A percentile compares a stretch with the other conserved stretches of the same genome.
Evolutionary conservation across 2,888 invertebrate species (phyloP).

Genomic region (Polyommatus iphigenia): DNA sequence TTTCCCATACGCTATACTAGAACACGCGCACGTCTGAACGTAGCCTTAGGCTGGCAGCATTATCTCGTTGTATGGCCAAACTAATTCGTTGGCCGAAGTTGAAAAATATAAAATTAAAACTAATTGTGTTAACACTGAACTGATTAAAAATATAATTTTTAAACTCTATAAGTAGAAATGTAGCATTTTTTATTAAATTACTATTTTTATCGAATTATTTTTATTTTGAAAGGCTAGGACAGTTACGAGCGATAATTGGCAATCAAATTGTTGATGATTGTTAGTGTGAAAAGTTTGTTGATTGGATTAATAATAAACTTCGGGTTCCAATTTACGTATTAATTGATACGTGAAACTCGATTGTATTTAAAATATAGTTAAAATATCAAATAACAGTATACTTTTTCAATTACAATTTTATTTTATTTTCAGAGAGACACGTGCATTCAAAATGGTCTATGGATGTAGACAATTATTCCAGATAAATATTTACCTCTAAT

Average conservation of each 20-base stretch:
- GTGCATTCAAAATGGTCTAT: not conserved
- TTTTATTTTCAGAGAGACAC: not conserved
- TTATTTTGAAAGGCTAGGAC: not conserved
- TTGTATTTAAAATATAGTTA: not conserved
- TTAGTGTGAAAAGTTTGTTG: not conserved
- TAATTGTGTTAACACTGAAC: too few relatives aligned
- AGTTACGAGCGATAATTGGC: not conserved
- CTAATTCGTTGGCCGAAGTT: too few relatives aligned
- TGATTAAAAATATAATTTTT: too few relatives aligned
- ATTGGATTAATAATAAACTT: slow-evolving; percentile 18
- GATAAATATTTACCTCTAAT: too few relatives aligned
- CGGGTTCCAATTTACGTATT: not conserved
- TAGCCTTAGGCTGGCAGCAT: too few relatives aligned
- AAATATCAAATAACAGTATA: not conserved
- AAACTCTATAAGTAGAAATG: too few relatives aligned
- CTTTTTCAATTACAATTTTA: not conserved
- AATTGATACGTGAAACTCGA: slow-evolving; percentile 22
- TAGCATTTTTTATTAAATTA: too few relatives aligned
- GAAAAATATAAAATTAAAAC: too few relatives aligned
- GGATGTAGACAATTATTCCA: too few relatives aligned
- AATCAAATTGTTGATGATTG: slow-evolving; percentile 16
- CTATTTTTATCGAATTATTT: not conserved
- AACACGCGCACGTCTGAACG: too few relatives aligned
- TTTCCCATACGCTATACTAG: too few relatives aligned
- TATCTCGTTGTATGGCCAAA: too few relatives aligned